Conservation (phyloP, 2,888 invertebrate genomes). For the Leucania comma region DNA sequence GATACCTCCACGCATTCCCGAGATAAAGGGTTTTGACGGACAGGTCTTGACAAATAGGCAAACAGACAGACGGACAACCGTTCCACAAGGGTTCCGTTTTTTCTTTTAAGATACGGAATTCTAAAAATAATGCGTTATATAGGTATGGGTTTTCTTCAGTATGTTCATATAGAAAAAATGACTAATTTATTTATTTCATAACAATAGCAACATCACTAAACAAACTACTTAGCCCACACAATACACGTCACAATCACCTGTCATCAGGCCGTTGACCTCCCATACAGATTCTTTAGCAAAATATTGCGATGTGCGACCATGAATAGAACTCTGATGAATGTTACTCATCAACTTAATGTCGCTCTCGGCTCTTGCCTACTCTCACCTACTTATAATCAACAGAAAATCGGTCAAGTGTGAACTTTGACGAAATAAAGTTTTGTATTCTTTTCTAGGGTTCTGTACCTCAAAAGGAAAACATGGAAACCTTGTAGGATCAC, state of each 20-base stretch:
- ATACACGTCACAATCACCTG: conserved; percentile 24
- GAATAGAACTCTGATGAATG: conserved; percentile 60
- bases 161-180: neutral
- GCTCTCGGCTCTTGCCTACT: conserved; percentile 31
- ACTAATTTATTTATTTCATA: neutral
- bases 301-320: conserved; percentile 29
- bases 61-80: no score
- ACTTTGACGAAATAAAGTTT: no score
- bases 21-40: no score
- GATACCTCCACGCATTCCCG: no score
- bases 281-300: conserved; percentile 38
- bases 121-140: no score
- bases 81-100: no score
- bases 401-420: conserved; percentile 25
- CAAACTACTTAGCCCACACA: conserved; percentile 2
- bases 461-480: no score
- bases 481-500: no score
- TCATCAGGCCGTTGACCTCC: conserved; percentile 45
- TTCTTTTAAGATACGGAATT: no score
- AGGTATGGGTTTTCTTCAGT: no score
- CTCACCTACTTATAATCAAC: conserved; percentile 41
- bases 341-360: conserved; percentile 49
- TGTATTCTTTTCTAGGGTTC: no score
- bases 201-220: conserved; percentile 1
- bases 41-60: no score